Base-by-base conservation (phyloP, 2,113 vertebrate genomes). In the Microtus ochrogaster region DNA sequence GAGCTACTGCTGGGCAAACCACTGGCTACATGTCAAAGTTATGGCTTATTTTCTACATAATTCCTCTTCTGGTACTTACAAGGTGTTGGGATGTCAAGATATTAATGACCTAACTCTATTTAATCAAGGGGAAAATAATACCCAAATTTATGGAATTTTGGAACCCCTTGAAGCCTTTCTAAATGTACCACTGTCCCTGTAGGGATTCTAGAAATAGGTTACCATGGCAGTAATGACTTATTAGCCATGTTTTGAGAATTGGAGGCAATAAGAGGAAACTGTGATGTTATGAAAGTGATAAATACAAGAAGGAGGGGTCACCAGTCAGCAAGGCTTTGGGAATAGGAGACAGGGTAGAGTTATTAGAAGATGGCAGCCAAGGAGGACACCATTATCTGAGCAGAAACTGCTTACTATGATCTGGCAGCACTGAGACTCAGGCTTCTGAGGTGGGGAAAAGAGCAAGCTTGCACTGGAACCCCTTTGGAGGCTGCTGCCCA, bases 401-500 rank as follows among this genome's bases (percentile, higher is more conserved):
- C 72, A 52, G 26, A 14, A 26, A 66, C 8, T 39, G 6, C n/a
- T n/a, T 73, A 39, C 72, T 73, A 39, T 41, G 72, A 39, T 17
- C 39, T 28, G 41, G 0, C 4, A 14, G 22, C 41, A 41, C 55
- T 74, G 66, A 65, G 65, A 36, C 7, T 68, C 2, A 0, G 26
- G 36, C 41, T 21, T 72, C 63, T 30, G 28, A 70, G 49, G 2
- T 70, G 30, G 7, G 17, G 47, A 9, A 24, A 70, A 2, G 1
- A 14, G 36, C 16, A n/a, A 0, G 1, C 28, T 44, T 1, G 0
- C 17, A 19, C 14, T 55, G 22, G 28, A 41, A 70, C 28, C 41
- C 41, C 76, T 82, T 17, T 68, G 33, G 4, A 2, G 2, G 14
- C 19, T 49, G 10, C 7, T 22, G 39, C 5, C 33, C 49, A 26